phyloP scores from a whole-genome alignment of 23 tunicate species.

The Styela plicata region DNA sequence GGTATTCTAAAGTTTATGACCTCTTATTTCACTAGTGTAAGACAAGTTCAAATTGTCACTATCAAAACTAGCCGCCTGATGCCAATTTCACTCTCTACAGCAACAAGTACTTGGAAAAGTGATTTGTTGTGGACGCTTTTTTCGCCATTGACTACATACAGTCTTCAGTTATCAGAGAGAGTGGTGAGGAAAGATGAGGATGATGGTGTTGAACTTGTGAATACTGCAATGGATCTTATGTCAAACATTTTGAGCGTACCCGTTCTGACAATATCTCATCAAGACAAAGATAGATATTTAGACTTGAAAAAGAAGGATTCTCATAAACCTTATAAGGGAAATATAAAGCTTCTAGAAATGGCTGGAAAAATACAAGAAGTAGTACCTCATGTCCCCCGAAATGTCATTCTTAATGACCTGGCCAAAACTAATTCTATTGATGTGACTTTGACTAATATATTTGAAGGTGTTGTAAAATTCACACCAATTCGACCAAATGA shows the following conservation, averaged over 20 bases:
- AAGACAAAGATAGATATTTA: neutral
- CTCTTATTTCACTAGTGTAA: neutral
- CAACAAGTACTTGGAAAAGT: neutral
- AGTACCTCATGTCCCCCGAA: conserved; percentile 26
- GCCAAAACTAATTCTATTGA: conserved; percentile 18
- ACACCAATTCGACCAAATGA: neutral
- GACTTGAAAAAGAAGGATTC: neutral
- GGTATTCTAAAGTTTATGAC: neutral
- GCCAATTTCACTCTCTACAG: conserved; percentile 8
- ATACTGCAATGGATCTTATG: neutral
- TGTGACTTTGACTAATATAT: conserved; percentile 25
- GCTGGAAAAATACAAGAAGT: conserved; percentile 17
- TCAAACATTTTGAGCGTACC: conserved; percentile 7
- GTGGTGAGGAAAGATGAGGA: neutral
- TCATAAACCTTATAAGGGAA: neutral
- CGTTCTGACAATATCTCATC: neutral
- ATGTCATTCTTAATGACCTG: conserved; percentile 18
- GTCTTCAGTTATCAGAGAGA: neutral
- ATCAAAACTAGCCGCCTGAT: neutral
- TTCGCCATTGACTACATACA: conserved; percentile 3
- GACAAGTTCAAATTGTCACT: neutral
- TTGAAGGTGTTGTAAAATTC: conserved; percentile 29
- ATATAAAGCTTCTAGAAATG: conserved; percentile 1
- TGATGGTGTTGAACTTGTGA: neutral
- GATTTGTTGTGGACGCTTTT: conserved; percentile 26